A percentile compares a stretch with the other conserved stretches of the same genome.
These are phyloP conservation scores for Watersipora subatra DNA, from an alignment of 1,140 invertebrate species.

Conservation along the genomic window DNA sequence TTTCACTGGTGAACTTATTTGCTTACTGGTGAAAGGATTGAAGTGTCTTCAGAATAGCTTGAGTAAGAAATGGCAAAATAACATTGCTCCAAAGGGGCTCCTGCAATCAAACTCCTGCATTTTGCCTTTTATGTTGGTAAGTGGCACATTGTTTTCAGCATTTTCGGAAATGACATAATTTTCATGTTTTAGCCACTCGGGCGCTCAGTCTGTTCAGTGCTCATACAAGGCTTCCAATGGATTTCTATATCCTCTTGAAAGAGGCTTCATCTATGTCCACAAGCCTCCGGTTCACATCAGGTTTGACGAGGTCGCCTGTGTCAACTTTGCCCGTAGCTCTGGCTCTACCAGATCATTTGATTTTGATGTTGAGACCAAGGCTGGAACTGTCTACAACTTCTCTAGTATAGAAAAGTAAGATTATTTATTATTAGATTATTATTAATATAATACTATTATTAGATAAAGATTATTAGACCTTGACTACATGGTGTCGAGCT, in stretches of 20 bases:
- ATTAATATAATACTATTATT: slow-evolving; percentile 4
- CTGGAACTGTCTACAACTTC: slow-evolving; percentile 79
- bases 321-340: slow-evolving; percentile 93
- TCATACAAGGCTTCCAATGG: slow-evolving; percentile 97
- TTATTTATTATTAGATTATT: background rate
- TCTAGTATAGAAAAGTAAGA: slow-evolving; percentile 85
- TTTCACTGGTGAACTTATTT: background rate
- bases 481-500: too few species aligned
- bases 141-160: too few species aligned
- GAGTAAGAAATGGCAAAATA: background rate
- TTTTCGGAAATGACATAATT: too few species aligned
- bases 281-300: slow-evolving; percentile 95
- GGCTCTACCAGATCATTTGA: slow-evolving; percentile 67
- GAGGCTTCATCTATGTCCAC: slow-evolving; percentile 96
- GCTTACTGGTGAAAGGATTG: background rate
- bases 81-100: background rate
- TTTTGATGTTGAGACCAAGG: slow-evolving; percentile 90
- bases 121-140: slow-evolving; percentile 5
- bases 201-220: slow-evolving; percentile 81
- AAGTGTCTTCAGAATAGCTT: background rate
- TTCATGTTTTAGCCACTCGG: slow-evolving; percentile 58
- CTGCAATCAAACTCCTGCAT: background rate
- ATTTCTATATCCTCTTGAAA: slow-evolving; percentile 91
- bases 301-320: slow-evolving; percentile 87
- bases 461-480: too few species aligned